These are phyloP conservation scores for Stichodactyla helianthus DNA, from an alignment of 64 coral and sea anemone species.

Conservation along the genomic window DNA sequence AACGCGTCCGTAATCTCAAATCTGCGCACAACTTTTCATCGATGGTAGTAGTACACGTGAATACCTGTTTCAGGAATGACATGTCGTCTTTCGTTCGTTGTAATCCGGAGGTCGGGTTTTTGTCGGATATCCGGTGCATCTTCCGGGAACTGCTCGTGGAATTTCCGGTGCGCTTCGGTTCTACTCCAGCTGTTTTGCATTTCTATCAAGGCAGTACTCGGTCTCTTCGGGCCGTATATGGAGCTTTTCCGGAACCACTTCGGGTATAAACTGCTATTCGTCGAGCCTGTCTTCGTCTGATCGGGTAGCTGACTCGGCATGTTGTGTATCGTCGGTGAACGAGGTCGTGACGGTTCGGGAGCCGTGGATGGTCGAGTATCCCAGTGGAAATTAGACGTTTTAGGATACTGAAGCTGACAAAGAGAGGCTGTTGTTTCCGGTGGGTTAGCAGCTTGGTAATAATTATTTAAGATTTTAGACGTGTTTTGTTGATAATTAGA, in stretches of 20 bases:
- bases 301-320: slow-evolving; percentile 89
- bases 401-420: neutral
- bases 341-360: slow-evolving; percentile 16
- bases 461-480: neutral
- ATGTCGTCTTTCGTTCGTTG: slow-evolving; percentile 92
- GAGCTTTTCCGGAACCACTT: slow-evolving; percentile 75
- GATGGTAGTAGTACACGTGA: slow-evolving; percentile 90
- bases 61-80: slow-evolving; percentile 84
- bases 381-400: neutral
- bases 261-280: slow-evolving; percentile 64
- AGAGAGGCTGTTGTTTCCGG: neutral
- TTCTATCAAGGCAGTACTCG: slow-evolving; percentile 59
- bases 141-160: slow-evolving; percentile 95
- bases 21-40: neutral
- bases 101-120: slow-evolving; percentile 87
- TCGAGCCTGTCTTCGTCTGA: slow-evolving; percentile 71
- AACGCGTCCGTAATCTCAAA: neutral
- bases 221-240: slow-evolving; percentile 35
- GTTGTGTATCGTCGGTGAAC: slow-evolving; percentile 66
- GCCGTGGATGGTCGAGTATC: slow-evolving; percentile 51
- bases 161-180: slow-evolving; percentile 74
- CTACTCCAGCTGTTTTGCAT: slow-evolving; percentile 79
- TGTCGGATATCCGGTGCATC: slow-evolving; percentile 87
- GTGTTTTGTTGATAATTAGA: neutral
- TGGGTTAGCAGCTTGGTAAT: slow-evolving; percentile 5